phyloP scores from a whole-genome alignment of 2,113 vertebrate species.

The Chionodraco myersi region DNA sequence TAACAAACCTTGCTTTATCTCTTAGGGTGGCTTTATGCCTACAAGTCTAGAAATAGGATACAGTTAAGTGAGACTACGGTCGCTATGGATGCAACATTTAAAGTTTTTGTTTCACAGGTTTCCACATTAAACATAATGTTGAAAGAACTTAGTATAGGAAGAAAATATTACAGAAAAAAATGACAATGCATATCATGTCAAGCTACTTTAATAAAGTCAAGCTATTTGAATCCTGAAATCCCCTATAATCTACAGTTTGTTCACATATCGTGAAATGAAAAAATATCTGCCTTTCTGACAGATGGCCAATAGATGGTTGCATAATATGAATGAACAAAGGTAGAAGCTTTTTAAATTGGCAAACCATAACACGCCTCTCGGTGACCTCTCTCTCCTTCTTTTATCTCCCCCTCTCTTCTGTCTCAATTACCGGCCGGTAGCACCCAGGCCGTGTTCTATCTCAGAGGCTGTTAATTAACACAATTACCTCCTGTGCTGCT shows the following conservation, averaged over 20 bases:
- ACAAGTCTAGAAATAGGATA: not conserved
- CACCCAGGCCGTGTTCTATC: slow-evolving; percentile 33
- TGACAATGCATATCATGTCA: not conserved
- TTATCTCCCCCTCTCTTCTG: slow-evolving; percentile 6
- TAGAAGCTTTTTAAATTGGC: slow-evolving; percentile 22
- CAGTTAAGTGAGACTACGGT: not conserved
- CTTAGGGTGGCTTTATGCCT: not conserved
- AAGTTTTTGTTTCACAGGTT: not conserved
- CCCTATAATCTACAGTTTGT: not conserved
- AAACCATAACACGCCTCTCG: slow-evolving; percentile 2
- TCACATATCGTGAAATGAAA: not conserved
- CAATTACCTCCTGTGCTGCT: slow-evolving; percentile 41
- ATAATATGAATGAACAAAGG: not conserved
- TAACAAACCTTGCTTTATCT: not conserved
- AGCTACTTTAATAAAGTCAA: not conserved
- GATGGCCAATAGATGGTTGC: not conserved
- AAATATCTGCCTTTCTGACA: not conserved
- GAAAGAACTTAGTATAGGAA: not conserved
- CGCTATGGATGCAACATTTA: not conserved
- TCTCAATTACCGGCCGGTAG: slow-evolving; percentile 34
- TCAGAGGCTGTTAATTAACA: slow-evolving; percentile 63
- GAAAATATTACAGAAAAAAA: not conserved
- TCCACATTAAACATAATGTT: not conserved
- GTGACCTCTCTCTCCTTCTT: slow-evolving; percentile 25
- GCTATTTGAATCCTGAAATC: too few species aligned